Base-by-base conservation (phyloP, 2,797 vertebrate genomes). In the Craterocephalus amniculus region DNA sequence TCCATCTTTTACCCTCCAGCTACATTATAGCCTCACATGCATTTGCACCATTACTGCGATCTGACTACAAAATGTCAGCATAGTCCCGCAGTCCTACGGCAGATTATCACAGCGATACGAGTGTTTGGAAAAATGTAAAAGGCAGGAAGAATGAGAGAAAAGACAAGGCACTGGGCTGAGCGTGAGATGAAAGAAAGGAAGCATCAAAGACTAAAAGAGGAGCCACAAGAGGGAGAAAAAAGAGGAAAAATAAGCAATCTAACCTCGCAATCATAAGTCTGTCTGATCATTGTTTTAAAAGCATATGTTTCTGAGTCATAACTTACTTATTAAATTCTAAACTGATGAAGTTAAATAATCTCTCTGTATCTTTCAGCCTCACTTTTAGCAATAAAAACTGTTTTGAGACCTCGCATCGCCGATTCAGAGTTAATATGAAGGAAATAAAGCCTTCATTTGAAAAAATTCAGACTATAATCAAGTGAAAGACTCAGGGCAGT, bases 121-220 rank as follows among this genome's bases (percentile, higher is more conserved):
- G n/a, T n/a, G 12, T 49, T 49, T 64, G 63, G 56, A 34, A 48
- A 5, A 35, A 57, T 6, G 29, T 35, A 12, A 34, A 61, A 64
- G 29, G 26, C 38, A 29, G 24, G 16, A 13, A 45, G 52, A 22
- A 26, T 35, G 11, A 16, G 22, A 7, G 58, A 45, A 62, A 22
- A 51, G 0, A 63, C 13, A 57, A 49, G 38, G 26, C 18, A 13
- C 2, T 27, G 6, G n/a, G 10, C 6, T 11, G 20, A 38, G 5
- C 0, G 6, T 11, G 36, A 48, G 14, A 61, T 52, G 14, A 54
- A 43, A 48, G 32, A 36, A 0, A 27, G 6, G 36, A 34, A 0
- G 29, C 13, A 31, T 27, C 12, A 16, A 54, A 54, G 22, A 24
- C 49, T 26, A 45, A 18, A 24, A 40, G 1, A 57, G 58, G 24